These are phyloP conservation scores for Vicugna pacos DNA, from an alignment of 2,113 vertebrate species.

Conservation along the genomic window DNA sequence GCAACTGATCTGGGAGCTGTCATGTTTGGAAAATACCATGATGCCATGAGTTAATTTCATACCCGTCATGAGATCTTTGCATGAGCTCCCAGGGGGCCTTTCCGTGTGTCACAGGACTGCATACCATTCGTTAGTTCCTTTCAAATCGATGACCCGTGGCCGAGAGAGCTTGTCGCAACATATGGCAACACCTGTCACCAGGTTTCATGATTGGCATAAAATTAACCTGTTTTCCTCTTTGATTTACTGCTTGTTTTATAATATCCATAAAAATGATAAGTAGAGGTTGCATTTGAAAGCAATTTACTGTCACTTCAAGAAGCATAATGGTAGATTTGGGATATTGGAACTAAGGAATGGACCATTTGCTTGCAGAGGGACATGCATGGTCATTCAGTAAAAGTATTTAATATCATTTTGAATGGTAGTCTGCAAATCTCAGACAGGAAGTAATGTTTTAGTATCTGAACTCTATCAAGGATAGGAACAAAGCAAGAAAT, in stretches of 20 bases:
- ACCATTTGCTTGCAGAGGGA: background rate
- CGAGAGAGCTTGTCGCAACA: slow-evolving; percentile 70
- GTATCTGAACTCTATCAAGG: background rate
- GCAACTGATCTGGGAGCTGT: slow-evolving; percentile 26
- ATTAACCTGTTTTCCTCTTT: slow-evolving; percentile 58
- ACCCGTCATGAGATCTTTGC: slow-evolving; percentile 54
- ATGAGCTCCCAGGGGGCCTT: slow-evolving; percentile 60
- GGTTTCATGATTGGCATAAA: slow-evolving; percentile 66
- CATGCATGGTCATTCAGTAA: background rate
- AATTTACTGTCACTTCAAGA: background rate
- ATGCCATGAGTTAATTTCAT: slow-evolving; percentile 63
- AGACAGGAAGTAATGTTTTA: background rate
- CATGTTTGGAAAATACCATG: slow-evolving; percentile 38
- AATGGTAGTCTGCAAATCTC: background rate
- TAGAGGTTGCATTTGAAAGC: background rate
- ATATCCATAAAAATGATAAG: background rate
- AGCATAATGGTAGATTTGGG: background rate
- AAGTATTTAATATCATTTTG: background rate
- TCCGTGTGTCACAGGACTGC: slow-evolving; percentile 18
- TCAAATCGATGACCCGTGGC: slow-evolving; percentile 70
- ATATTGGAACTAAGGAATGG: background rate
- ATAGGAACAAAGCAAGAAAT: background rate
- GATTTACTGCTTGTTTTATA: background rate
- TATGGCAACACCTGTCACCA: slow-evolving; percentile 71
- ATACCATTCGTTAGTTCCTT: slow-evolving; percentile 28